Evolutionary conservation across 2,797 vertebrate genomes (phyloP), one percentile per base, ranked within the genome.

Genomic region (Oreonectes daqikongensis): DNA sequence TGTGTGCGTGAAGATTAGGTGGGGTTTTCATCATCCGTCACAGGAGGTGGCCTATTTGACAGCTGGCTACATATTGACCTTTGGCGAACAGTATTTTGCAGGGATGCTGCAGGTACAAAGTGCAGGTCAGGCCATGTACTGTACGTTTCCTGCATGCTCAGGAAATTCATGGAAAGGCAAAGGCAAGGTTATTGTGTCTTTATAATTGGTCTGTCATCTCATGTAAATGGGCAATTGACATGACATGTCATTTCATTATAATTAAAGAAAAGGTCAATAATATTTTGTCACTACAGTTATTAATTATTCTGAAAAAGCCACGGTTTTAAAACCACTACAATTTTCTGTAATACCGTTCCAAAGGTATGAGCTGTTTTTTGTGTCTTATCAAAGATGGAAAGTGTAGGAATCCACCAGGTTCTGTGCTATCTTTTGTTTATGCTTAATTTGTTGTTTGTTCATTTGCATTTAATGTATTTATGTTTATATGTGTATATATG

Each of bases 61-160:
- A 63, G 32, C 57, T 53, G 57, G 67, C 30, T 50, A 70, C 44
- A 64, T 70, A 70, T 30, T 53, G 75, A 70, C 75, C 67, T 77
- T 77, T 60, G 28, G n/a, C 0, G 17, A 70, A 70, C 30, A 77
- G 55, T 40, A 77, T 69, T 76, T 69, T 35, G 42, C 18, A 26
- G 30, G 59, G 30, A 77, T 15, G 42, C 42, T 35, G 40, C 20
- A 40, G 53, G 74, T 50, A 20, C 63, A 60, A 61, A 69, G 74
- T 50, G 53, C 38, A 17, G 15, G 40, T 59, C 40, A 60, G 15
- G 50, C 38, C 22, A 60, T n/a, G 28, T 57, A 40, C 63, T 42
- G 44, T 67, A 20, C n/a, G 17, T 61, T 24, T 68, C 18, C 7
- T 4, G 22, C 18, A 53, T 52, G 66, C 44, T 28, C 48, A 18